phyloP scores from a whole-genome alignment of 2,797 vertebrate species.

The Garrulus glandarius region DNA sequence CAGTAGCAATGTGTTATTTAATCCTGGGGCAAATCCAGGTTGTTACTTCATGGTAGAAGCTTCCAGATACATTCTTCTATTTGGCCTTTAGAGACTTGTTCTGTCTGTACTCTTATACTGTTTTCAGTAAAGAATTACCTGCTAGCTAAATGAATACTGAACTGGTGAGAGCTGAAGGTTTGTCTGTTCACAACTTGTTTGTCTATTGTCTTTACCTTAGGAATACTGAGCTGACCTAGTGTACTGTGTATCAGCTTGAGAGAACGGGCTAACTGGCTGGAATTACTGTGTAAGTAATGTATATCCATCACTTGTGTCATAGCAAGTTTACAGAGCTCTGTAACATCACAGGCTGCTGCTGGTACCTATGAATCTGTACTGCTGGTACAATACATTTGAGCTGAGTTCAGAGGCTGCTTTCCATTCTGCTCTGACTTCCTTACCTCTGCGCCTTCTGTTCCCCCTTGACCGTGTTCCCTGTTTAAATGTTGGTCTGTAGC shows the following conservation, averaged over 20 bases:
- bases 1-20: neutral
- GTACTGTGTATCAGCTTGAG: neutral
- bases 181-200: neutral
- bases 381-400: neutral
- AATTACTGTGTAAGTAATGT: neutral
- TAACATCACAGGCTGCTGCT: neutral
- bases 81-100: neutral
- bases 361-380: neutral
- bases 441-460: neutral
- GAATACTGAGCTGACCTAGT: neutral
- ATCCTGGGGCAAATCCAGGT: neutral
- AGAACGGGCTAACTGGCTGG: neutral
- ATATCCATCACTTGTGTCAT: neutral
- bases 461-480: neutral
- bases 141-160: neutral
- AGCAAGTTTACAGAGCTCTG: neutral
- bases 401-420: neutral
- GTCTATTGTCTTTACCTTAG: neutral
- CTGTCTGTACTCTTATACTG: neutral
- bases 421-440: neutral
- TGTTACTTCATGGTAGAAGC: neutral
- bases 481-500: neutral
- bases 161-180: neutral
- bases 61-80: neutral
- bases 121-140: slow-evolving; percentile 7